Conservation (phyloP, 2,888 invertebrate species). For the Plebejus anna region DNA sequence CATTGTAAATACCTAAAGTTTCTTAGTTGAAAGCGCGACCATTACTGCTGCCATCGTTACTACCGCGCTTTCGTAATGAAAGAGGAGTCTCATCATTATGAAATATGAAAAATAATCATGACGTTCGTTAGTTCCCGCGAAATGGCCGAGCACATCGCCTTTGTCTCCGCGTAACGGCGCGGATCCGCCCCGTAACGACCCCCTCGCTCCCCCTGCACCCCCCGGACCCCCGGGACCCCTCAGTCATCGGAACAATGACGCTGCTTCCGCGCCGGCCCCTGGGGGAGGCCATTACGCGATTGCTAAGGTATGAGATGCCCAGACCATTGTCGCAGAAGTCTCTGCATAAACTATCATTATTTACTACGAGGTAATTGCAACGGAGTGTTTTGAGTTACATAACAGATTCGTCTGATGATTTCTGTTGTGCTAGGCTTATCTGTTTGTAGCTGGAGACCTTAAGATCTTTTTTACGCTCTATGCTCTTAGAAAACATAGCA, state of each 20-base stretch:
- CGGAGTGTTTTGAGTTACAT: background rate
- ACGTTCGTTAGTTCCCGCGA: constrained; percentile 41
- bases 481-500: background rate
- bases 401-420: background rate
- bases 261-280: constrained; percentile 10
- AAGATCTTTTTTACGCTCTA: no score
- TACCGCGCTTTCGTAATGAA: background rate
- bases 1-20: background rate
- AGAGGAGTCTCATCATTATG: background rate
- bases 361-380: background rate
- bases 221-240: background rate
- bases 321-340: background rate
- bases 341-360: constrained; percentile 10
- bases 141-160: constrained; percentile 67
- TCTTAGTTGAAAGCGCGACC: background rate
- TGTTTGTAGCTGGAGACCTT: background rate
- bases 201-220: constrained; percentile 38
- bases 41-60: background rate
- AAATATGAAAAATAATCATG: constrained; percentile 16
- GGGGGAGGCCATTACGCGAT: constrained; percentile 18
- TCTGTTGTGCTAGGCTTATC: background rate
- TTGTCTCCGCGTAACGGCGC: constrained; percentile 70
- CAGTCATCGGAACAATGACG: constrained; percentile 48
- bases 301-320: constrained; percentile 16
- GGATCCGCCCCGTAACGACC: constrained; percentile 68